Base-by-base conservation (phyloP, 1,140 invertebrate genomes). In the Venustaconcha ellipsiformis region DNA sequence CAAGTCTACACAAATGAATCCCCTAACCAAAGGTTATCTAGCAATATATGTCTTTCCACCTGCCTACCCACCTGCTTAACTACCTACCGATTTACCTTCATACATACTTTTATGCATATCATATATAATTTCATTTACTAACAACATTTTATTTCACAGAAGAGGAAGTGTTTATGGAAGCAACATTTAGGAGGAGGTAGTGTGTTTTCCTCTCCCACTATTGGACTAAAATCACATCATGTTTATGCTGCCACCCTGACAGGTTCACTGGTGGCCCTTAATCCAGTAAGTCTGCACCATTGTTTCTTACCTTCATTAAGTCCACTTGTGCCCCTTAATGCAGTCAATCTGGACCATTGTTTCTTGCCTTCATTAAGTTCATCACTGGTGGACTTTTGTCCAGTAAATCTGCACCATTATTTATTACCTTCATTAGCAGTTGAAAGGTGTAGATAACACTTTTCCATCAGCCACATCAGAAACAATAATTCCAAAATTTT, bases 131-230 rank as follows among this genome's bases (percentile, higher is more conserved):
- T 76, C 74, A 67, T 66, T 73, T 23, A 66, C 18, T 72, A 18
- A 57, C 48, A 64, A 57, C 57, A 14, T 64, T 20, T 79, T 76
- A 77, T 78, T 58, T 86, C 89, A 67, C 72, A 92, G 90, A 77
- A 82, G 74, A 90, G 90, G 65, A 23, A 72, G 12, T 74, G 88
- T 81, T 64, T 90, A 5, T 93, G 92, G 92, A 91, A 88, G 84
- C 83, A 76, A 18, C 78, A 88, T 74, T 68, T 89, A 12, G 85
- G 89, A 2, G 82, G 90, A 15, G 92, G 92, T 78, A 92, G 92
- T 72, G 91, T 94, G 78, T 92, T 92, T 74, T 92, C 93, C 13
- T 92, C 93, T 75, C 91, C 93, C 30, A 87, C 90, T n/a, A 78
- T 93, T n/a, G 89, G 90, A 68, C 82, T 86, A 48, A 79, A 86